A percentile compares a stretch with the other conserved stretches of the same genome.
Conservation (phyloP, 2,113 vertebrate genomes). For the Pelodiscus sinensis region DNA sequence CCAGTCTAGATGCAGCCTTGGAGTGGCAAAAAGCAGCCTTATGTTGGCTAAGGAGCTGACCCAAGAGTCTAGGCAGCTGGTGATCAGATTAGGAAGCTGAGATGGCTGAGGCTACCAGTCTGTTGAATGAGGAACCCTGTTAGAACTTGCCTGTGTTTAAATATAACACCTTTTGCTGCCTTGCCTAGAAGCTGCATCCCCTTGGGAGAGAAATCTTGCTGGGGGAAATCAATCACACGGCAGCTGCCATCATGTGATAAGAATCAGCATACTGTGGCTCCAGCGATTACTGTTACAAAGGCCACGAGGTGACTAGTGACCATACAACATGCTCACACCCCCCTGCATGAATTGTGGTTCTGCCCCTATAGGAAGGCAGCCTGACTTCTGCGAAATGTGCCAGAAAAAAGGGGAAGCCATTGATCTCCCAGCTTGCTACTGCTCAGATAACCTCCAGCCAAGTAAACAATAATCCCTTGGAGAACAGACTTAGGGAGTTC, state of each 20-base stretch:
- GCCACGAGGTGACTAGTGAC: background rate
- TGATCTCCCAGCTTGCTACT: background rate
- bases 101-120: background rate
- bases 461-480: background rate
- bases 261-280: background rate
- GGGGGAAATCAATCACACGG: background rate
- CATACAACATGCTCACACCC: background rate
- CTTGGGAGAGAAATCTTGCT: background rate
- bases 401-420: background rate
- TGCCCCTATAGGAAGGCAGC: background rate
- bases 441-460: background rate
- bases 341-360: background rate
- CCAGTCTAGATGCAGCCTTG: no score
- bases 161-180: background rate
- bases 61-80: background rate
- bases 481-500: background rate
- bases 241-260: background rate
- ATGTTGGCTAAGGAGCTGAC: background rate
- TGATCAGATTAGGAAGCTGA: background rate
- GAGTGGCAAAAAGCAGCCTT: background rate
- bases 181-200: background rate
- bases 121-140: background rate
- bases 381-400: accelerated
- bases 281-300: background rate
- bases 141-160: background rate